Conservation (phyloP, 2,797 vertebrate genomes). For the Platalea minor region DNA sequence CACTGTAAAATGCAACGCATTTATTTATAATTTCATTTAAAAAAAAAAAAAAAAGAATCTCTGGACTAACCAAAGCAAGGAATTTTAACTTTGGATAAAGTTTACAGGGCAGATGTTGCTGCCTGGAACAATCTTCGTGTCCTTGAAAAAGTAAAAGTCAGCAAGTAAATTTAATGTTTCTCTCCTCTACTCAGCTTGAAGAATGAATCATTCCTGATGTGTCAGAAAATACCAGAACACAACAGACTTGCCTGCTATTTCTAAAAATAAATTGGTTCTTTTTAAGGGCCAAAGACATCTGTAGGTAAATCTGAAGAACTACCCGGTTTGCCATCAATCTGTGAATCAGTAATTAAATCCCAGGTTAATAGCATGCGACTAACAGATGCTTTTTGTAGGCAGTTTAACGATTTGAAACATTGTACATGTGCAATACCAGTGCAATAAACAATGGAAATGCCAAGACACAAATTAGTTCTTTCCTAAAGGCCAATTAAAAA, state of each 20-base stretch:
- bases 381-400: constrained; percentile 33
- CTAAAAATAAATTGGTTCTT: constrained; percentile 33
- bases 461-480: constrained; percentile 33
- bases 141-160: constrained; percentile 6
- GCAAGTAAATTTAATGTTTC: constrained; percentile 37
- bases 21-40: not conserved
- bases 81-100: not conserved
- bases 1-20: not conserved
- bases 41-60: not conserved
- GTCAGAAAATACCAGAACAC: constrained; percentile 55
- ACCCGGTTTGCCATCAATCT: constrained; percentile 35
- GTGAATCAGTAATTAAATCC: constrained; percentile 62
- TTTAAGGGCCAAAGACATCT: constrained; percentile 47
- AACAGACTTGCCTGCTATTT: constrained; percentile 49
- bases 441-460: constrained; percentile 48
- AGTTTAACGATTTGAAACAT: constrained; percentile 52
- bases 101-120: constrained; percentile 20
- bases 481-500: not conserved
- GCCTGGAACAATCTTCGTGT: constrained; percentile 29
- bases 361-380: constrained; percentile 34
- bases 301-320: constrained; percentile 31
- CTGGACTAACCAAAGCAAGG: not conserved
- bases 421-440: not conserved
- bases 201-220: constrained; percentile 62
- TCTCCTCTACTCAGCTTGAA: constrained; percentile 36